These are phyloP conservation scores for Hipparchia sbordonii DNA, from an alignment of 2,888 invertebrate genomes.

Conservation along the genomic window DNA sequence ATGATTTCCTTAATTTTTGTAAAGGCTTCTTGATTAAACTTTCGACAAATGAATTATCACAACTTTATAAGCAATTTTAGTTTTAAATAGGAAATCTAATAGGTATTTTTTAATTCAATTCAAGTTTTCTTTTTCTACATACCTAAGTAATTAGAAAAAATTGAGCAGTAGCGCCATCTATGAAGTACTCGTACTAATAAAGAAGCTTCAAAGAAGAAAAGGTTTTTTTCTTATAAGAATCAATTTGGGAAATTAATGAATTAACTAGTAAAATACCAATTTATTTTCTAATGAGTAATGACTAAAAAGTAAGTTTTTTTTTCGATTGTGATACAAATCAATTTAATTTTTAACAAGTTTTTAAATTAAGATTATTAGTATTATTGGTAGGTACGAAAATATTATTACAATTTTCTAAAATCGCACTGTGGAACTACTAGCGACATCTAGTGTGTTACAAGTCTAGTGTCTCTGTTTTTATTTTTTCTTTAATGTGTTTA, in stretches of 20 bases:
- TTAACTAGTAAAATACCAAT: neutral
- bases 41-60: no score
- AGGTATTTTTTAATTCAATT: no score
- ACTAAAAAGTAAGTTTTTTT: no score
- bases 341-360: neutral
- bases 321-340: no score
- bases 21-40: no score
- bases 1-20: no score
- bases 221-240: neutral
- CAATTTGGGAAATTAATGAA: neutral
- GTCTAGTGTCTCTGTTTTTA: neutral
- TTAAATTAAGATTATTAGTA: neutral
- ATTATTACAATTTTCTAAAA: neutral
- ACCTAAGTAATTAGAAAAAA: neutral
- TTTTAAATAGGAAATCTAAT: no score
- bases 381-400: neutral
- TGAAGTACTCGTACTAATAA: neutral
- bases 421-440: neutral
- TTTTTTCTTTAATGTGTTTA: neutral
- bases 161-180: conserved; percentile 11
- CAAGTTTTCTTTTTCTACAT: neutral
- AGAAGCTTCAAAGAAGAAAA: neutral
- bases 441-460: conserved; percentile 33
- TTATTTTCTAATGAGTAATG: no score
- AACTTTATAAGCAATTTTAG: no score